Conservation (phyloP, 2,113 vertebrate genomes). For the Crotalus viridis region DNA sequence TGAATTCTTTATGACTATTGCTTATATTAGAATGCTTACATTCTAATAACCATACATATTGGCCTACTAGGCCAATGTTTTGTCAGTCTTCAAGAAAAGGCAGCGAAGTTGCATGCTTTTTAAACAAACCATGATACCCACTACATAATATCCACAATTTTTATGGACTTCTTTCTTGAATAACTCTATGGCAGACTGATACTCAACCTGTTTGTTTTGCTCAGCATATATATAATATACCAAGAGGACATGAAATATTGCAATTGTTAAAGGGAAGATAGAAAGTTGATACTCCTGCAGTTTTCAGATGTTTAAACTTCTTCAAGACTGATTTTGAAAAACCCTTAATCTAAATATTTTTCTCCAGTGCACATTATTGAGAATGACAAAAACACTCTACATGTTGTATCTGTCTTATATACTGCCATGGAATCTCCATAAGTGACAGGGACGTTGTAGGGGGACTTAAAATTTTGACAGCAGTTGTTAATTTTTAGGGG, state of each 20-base stretch:
- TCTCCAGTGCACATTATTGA: neutral
- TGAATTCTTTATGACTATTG: no score
- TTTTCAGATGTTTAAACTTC: neutral
- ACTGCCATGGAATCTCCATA: neutral
- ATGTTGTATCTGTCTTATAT: neutral
- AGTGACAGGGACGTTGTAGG: neutral
- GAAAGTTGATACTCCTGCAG: neutral
- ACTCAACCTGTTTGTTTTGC: neutral
- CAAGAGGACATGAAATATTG: neutral
- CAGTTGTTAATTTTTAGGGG: neutral
- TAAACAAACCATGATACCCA: neutral
- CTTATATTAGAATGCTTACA: no score
- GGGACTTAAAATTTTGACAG: neutral
- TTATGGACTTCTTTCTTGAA: neutral
- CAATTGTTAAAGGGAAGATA: neutral
- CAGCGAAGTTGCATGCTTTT: neutral
- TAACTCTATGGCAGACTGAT: neutral
- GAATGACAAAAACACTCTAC: neutral
- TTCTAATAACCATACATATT: neutral
- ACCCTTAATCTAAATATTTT: neutral
- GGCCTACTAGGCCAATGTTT: neutral
- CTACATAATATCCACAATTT: neutral
- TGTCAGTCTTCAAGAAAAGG: no score
- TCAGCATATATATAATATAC: neutral
- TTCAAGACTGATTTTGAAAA: neutral